A percentile compares a stretch with the other conserved stretches of the same genome.
Evolutionary conservation across 2,113 vertebrate species (phyloP).

Genomic region (Misgurnus mizolepis): DNA sequence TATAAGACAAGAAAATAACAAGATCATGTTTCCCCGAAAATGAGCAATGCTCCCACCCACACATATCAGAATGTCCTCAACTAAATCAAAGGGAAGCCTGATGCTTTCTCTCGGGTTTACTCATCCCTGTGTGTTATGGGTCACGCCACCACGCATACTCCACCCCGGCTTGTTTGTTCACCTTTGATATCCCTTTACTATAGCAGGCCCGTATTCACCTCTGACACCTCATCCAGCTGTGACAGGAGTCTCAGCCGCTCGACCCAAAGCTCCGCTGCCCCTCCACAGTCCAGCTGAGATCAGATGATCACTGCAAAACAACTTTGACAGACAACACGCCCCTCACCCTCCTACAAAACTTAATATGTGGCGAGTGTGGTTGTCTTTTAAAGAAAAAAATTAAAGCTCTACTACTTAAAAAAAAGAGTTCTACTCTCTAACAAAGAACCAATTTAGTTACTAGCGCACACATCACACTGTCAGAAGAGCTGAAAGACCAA

Average conservation of each 20-base stretch:
- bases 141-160: background rate
- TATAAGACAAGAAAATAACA: background rate
- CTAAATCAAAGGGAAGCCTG: background rate
- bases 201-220: slow-evolving; percentile 15
- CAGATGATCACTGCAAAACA: slow-evolving; percentile 33
- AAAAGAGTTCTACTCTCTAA: background rate
- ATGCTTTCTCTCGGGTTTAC: background rate
- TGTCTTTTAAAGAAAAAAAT: slow-evolving; percentile 15
- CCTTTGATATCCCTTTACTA: slow-evolving; percentile 27
- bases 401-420: background rate
- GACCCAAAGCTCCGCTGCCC: slow-evolving; percentile 8
- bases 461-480: slow-evolving; percentile 56
- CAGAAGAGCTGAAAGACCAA: slow-evolving; percentile 50
- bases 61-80: background rate
- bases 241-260: slow-evolving; percentile 16
- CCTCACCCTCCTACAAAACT: background rate
- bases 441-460: slow-evolving; percentile 50
- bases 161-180: slow-evolving; percentile 26
- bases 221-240: slow-evolving; percentile 12
- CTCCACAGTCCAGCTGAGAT: background rate
- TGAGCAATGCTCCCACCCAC: background rate
- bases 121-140: background rate
- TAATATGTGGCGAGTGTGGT: background rate
- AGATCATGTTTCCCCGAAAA: background rate
- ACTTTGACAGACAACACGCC: background rate